phyloP scores from a whole-genome alignment of 2,888 invertebrate species.

The Mesopsocus fuscifrons region DNA sequence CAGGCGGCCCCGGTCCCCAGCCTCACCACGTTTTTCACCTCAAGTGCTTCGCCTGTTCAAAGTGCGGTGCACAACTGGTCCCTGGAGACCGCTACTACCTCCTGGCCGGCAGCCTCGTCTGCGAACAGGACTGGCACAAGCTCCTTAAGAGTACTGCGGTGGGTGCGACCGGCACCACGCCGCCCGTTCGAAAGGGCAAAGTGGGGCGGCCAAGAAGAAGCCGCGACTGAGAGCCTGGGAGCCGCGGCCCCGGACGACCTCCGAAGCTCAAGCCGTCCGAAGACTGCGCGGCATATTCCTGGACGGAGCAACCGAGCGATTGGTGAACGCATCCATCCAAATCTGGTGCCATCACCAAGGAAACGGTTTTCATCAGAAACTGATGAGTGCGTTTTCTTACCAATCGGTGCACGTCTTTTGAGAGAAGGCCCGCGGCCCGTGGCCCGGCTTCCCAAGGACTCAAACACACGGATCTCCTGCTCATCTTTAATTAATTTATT shows the following conservation, averaged over 20 bases:
- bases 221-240: constrained; percentile 51
- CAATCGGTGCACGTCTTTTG: too few species aligned
- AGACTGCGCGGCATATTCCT: constrained; percentile 3
- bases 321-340: constrained; percentile 7
- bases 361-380: too few species aligned
- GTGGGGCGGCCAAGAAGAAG: constrained; percentile 74
- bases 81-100: constrained; percentile 88
- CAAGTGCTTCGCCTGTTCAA: constrained; percentile 90
- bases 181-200: constrained; percentile 68
- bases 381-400: too few species aligned
- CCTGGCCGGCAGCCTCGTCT: constrained; percentile 75
- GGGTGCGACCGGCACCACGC: constrained; percentile 34
- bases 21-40: constrained; percentile 74
- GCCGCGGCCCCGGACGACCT: constrained; percentile 3
- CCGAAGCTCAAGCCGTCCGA: background rate
- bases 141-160: constrained; percentile 51
- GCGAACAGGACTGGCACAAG: constrained; percentile 93
- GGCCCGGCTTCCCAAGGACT: too few species aligned
- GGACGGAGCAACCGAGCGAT: background rate
- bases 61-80: constrained; percentile 73
- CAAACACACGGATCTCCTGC: too few species aligned
- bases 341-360: too few species aligned
- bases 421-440: too few species aligned
- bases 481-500: too few species aligned
- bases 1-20: constrained; percentile 26